phyloP scores from a whole-genome alignment of 2,797 vertebrate genomes.

The Hylomyscus alleni region DNA sequence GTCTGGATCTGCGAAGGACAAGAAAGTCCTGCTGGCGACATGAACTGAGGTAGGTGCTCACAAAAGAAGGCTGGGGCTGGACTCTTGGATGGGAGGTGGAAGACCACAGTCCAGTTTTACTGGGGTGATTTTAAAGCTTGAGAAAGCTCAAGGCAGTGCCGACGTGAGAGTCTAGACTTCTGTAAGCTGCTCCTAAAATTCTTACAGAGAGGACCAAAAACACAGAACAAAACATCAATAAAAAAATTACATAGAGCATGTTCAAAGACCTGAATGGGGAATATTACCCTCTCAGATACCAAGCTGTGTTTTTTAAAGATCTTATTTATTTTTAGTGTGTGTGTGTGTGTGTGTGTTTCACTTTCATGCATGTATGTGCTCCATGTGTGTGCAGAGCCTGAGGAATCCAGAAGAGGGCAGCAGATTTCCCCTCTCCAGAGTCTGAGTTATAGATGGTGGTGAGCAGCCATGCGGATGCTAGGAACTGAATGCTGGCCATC shows the following conservation, averaged over 20 bases:
- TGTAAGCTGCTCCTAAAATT: conserved; percentile 54
- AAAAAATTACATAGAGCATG: not conserved
- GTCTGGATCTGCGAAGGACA: not conserved
- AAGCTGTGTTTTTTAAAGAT: conserved; percentile 20
- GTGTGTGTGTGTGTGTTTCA: not conserved
- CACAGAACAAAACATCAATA: not conserved
- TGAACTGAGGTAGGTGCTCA: not conserved
- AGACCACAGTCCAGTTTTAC: conserved; percentile 10
- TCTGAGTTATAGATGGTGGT: not conserved
- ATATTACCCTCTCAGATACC: not conserved
- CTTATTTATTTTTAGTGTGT: not conserved
- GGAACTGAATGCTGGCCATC: not conserved
- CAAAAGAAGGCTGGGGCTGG: not conserved
- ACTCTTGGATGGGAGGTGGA: not conserved
- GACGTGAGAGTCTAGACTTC: not conserved
- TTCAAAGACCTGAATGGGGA: not conserved
- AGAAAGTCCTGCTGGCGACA: not conserved
- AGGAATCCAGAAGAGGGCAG: not conserved
- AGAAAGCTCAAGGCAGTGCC: not conserved
- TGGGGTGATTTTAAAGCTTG: conserved; percentile 49
- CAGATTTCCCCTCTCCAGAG: not conserved
- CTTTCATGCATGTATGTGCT: not conserved
- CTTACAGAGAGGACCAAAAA: not conserved
- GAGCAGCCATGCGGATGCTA: not conserved
- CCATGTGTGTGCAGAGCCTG: not conserved